phyloP scores from a whole-genome alignment of 2,888 invertebrate genomes.

The Rhagium mordax region DNA sequence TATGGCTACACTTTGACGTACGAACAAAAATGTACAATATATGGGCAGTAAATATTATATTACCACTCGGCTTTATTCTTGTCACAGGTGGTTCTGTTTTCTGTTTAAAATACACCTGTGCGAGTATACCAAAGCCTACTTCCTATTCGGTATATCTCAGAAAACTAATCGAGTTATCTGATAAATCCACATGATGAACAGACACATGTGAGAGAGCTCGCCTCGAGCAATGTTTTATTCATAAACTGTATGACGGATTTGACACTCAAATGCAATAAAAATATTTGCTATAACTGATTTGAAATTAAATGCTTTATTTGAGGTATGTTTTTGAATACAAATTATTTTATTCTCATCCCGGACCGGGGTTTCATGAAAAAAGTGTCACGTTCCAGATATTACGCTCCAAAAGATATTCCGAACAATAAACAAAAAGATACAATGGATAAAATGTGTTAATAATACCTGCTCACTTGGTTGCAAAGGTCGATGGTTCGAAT shows the following conservation, averaged over 20 bases:
- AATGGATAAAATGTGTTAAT: too few species aligned
- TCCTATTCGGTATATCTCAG: not conserved
- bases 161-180: not conserved
- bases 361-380: too few species aligned
- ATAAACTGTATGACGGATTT: not conserved
- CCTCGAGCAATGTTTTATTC: not conserved
- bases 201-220: not conserved
- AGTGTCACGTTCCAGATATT: too few species aligned
- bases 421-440: too few species aligned
- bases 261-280: not conserved
- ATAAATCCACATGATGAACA: not conserved
- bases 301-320: not conserved
- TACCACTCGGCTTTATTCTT: not conserved
- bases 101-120: not conserved
- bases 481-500: too few species aligned
- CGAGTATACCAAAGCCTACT: not conserved
- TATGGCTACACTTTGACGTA: too few species aligned
- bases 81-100: not conserved
- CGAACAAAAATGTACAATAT: not conserved
- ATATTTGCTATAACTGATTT: not conserved
- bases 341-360: not conserved
- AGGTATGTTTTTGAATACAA: not conserved
- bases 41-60: not conserved
- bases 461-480: too few species aligned
- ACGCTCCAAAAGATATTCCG: too few species aligned